phyloP scores from a whole-genome alignment of 1,140 invertebrate genomes.

The Steinernema feltiae region DNA sequence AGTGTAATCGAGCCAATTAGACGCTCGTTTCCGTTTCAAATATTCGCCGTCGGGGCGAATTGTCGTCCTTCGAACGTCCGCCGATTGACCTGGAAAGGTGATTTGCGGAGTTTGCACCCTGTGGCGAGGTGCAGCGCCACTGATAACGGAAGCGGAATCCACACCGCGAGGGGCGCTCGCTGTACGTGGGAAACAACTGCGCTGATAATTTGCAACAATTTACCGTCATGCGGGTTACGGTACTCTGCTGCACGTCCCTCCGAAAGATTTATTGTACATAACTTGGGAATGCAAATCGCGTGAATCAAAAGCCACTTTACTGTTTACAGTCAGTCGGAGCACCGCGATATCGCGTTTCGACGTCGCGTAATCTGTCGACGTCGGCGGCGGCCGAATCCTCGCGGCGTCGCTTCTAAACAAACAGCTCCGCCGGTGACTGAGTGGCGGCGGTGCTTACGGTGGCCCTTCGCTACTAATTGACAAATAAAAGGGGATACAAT shows the following conservation, averaged over 20 bases:
- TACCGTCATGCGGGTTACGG: no score
- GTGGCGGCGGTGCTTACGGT: background rate
- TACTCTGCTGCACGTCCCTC: no score
- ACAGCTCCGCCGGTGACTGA: background rate
- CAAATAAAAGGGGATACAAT: background rate
- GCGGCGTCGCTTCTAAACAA: background rate
- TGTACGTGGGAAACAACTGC: no score
- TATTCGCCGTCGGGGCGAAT: background rate
- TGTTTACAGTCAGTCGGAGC: background rate
- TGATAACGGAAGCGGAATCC: no score
- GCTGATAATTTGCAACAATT: no score
- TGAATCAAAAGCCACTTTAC: background rate
- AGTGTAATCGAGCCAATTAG: slow-evolving; percentile 11
- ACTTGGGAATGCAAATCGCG: background rate
- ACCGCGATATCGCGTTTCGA: slow-evolving; percentile 1
- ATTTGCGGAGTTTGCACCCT: no score
- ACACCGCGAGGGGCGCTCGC: no score
- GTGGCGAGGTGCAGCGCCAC: no score
- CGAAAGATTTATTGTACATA: no score
- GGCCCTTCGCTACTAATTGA: background rate
- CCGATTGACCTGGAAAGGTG: no score
- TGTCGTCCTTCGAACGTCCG: background rate
- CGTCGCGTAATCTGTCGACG: slow-evolving; percentile 12
- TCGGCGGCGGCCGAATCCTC: no score
- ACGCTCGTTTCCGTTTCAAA: slow-evolving; percentile 1